These are phyloP conservation scores for Thyatira batis DNA, from an alignment of 2,888 invertebrate species.

Conservation along the genomic window DNA sequence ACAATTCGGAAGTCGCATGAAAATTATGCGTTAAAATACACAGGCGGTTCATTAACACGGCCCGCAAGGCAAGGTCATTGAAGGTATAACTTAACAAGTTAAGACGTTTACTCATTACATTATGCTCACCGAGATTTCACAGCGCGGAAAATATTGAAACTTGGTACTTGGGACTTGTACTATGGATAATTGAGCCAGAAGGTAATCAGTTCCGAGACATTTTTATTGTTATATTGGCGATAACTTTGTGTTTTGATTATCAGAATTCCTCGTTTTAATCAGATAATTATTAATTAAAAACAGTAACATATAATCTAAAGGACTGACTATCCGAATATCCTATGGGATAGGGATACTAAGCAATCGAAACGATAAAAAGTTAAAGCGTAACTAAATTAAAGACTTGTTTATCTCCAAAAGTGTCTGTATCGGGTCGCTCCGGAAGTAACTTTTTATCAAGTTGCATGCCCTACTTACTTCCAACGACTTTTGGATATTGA, in stretches of 20 bases:
- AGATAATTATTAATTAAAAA: not conserved
- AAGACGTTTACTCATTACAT: not conserved
- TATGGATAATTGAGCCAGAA: not conserved
- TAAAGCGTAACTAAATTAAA: not conserved
- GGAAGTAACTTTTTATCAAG: constrained; percentile 1
- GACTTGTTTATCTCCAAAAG: constrained; percentile 1
- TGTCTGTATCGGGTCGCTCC: not conserved
- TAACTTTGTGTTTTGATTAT: too few relatives aligned
- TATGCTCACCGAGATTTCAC: not conserved
- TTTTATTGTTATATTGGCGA: not conserved
- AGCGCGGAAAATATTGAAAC: not conserved
- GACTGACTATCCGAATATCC: not conserved
- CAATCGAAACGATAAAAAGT: not conserved
- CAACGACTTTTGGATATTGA: not conserved
- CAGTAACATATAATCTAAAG: not conserved
- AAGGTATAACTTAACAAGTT: constrained; percentile 5
- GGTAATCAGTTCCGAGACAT: not conserved
- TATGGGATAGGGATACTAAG: not conserved
- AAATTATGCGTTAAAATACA: constrained; percentile 26
- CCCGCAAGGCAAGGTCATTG: constrained; percentile 48
- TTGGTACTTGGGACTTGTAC: not conserved
- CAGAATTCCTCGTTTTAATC: too few relatives aligned
- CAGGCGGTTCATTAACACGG: constrained; percentile 53
- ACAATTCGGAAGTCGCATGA: constrained; percentile 49
- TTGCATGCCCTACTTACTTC: constrained; percentile 2